A percentile compares a stretch with the other conserved stretches of the same genome.
These are phyloP conservation scores for Megalurothrips usitatus DNA, from an alignment of 2,888 invertebrate genomes.

Conservation along the genomic window DNA sequence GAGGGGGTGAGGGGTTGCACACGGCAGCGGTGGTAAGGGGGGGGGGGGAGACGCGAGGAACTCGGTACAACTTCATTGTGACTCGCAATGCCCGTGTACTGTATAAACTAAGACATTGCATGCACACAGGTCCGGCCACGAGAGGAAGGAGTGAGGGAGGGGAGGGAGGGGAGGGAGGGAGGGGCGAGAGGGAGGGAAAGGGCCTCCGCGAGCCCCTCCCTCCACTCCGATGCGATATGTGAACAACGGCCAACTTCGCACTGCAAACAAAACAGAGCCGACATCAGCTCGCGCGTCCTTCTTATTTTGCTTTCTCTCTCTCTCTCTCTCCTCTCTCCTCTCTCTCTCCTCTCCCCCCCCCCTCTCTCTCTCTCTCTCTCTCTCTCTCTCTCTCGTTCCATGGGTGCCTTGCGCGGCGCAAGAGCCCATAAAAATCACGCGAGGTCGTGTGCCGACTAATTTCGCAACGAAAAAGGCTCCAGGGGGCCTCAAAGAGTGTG, in stretches of 20 bases:
- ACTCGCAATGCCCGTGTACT: constrained; percentile 22
- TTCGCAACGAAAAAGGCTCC: not conserved
- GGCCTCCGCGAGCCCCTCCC: not conserved
- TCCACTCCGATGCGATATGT: not conserved
- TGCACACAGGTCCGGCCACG: constrained; percentile 22
- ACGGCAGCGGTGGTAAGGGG: not conserved
- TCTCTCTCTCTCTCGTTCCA: too few species aligned
- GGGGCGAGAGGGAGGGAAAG: not conserved
- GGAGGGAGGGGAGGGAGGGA: not conserved
- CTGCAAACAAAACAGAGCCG: not conserved
- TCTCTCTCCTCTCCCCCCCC: too few species aligned
- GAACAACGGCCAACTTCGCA: constrained; percentile 12
- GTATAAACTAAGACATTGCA: constrained; percentile 26
- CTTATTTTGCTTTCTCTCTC: too few species aligned
- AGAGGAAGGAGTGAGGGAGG: not conserved
- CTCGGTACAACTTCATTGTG: constrained; percentile 24
- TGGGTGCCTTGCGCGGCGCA: too few species aligned
- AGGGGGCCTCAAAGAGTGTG: not conserved
- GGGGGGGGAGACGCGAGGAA: not conserved
- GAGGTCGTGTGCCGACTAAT: not conserved
- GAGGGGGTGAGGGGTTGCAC: not conserved
- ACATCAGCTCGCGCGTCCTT: too few species aligned
- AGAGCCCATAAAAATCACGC: too few species aligned
- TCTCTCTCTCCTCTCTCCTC: too few species aligned
- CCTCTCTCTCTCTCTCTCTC: too few species aligned